Evolutionary conservation across 2,797 vertebrate species (phyloP).

Genomic region (Petrocephalus schoutedeni): DNA sequence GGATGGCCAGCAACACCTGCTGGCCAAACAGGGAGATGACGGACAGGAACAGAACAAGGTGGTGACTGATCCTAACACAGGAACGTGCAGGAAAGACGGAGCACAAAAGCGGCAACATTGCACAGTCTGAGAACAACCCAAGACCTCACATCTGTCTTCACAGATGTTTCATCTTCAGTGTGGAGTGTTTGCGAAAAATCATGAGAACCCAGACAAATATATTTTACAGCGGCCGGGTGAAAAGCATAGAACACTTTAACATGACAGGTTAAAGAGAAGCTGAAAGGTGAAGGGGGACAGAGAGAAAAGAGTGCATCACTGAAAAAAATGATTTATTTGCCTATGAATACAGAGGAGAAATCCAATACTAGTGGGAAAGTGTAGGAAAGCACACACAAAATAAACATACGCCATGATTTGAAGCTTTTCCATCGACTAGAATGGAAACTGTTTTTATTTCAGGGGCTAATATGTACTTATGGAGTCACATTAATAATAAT

Average conservation of each 20-base stretch:
- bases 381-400: neutral
- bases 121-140: neutral
- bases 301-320: conserved; percentile 3
- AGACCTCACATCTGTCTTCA: neutral
- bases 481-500: conserved; percentile 17
- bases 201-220: neutral
- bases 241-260: neutral
- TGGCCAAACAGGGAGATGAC: neutral
- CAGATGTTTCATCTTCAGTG: neutral
- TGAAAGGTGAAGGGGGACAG: neutral
- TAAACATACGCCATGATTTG: conserved; percentile 18
- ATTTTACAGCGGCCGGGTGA: neutral
- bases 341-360: conserved; percentile 6
- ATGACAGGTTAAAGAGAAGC: neutral
- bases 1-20: neutral
- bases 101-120: neutral
- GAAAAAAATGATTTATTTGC: neutral
- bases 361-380: conserved; percentile 24
- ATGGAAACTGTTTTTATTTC: conserved; percentile 23
- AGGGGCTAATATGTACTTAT: conserved; percentile 12
- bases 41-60: neutral
- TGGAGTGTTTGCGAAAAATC: neutral
- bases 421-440: conserved; percentile 7
- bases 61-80: neutral
- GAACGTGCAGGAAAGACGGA: too few relatives aligned